Base-by-base conservation (phyloP, 2,113 vertebrate species). In the Hiodon alosoides region DNA sequence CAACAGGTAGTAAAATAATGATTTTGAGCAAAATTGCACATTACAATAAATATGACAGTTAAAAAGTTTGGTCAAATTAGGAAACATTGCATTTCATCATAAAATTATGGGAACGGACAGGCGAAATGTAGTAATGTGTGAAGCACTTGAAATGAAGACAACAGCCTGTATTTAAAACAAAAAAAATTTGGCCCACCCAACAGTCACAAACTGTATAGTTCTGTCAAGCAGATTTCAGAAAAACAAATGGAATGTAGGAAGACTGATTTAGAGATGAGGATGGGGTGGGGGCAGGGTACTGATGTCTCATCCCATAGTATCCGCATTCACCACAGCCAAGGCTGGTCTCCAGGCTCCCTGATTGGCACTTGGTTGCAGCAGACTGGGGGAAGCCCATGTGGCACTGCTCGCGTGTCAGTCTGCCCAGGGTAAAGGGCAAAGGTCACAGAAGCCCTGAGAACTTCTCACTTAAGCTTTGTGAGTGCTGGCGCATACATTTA, bases 51-150 rank as follows among this genome's bases (percentile, higher is more conserved):
- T 88, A 90, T 79, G 47, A 83, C 60, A 87, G 78, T 79, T 74
- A 83, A 69, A 82, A 74, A 71, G 69, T 80, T 71, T 31, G 69
- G 81, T 31, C 31, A 75, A 48, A 54, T 54, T 72, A 69, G 71
- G 48, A 78, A 14, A 62, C 66, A 77, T 31, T 72, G n/a, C 78
- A 80, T 75, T 79, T 9, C 57, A 68, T 75, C 70, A 76, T 75
- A 68, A 83, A 84, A 80, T 79, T 71, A 77, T 84, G 80, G 81
- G 68, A 4, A 79, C 81, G 76, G 78, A 76, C 78, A 79, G 72
- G 81, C 81, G 69, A 81, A 74, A 87, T 89, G 91, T 90, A 91
- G 91, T 90, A 91, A 92, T 91, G 90, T 90, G 83, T 84, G 81
- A 84, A 88, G 82, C 65, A 51, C 46, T 67, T 50, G n/a, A 67